These are phyloP conservation scores for Alethe diademata DNA, from an alignment of 2,113 vertebrate species.

Conservation along the genomic window DNA sequence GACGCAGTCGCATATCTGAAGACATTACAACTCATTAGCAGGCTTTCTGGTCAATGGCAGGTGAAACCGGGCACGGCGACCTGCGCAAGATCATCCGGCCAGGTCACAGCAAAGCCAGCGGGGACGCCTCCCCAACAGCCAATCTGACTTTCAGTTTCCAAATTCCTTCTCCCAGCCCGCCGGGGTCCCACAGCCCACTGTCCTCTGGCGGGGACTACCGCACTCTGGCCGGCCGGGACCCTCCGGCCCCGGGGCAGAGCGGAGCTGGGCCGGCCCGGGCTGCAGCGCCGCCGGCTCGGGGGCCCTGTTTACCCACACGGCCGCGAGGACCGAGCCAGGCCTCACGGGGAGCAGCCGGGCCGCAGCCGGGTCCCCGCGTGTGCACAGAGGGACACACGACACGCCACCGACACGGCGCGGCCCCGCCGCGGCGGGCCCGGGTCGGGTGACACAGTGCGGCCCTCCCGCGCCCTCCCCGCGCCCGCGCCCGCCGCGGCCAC, in stretches of 20 bases:
- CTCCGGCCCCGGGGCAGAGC: too few species aligned
- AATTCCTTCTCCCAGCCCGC: too few species aligned
- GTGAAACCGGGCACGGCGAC: neutral
- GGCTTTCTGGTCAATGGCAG: neutral
- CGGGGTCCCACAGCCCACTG: accelerated
- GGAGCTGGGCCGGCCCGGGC: neutral
- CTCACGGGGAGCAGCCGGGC: neutral
- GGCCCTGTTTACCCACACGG: neutral
- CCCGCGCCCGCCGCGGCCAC: neutral
- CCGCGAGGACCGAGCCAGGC: neutral
- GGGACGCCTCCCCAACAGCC: neutral
- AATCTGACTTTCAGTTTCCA: neutral
- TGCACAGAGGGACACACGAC: accelerated
- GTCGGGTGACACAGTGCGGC: neutral
- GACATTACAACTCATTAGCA: neutral
- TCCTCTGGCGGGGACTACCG: too few species aligned
- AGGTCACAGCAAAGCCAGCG: neutral
- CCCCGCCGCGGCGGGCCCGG: neutral
- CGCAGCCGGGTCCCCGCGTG: too few species aligned
- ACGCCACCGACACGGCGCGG: neutral
- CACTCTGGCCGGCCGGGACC: too few species aligned
- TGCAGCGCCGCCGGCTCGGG: neutral
- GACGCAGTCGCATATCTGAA: accelerated
- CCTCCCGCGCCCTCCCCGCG: neutral
- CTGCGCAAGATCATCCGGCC: neutral